These are phyloP conservation scores for Oligia strigilis DNA, from an alignment of 2,888 invertebrate genomes.

Conservation along the genomic window DNA sequence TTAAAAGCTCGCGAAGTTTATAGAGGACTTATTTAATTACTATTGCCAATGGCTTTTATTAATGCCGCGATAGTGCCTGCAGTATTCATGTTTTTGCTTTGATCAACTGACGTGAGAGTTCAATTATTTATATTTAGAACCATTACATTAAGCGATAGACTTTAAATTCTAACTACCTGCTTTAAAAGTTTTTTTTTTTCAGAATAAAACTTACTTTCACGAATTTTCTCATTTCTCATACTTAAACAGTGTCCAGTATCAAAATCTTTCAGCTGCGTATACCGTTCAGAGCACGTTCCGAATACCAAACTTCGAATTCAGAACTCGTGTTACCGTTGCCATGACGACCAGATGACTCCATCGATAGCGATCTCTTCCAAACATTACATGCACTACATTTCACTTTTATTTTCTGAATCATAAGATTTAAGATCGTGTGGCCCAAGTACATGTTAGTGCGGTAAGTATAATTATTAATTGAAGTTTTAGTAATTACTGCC, in stretches of 20 bases:
- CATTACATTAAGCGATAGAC: neutral
- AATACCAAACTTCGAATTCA: conserved; percentile 75
- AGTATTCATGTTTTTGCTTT: conserved; percentile 18
- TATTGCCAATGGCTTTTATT: conserved; percentile 17
- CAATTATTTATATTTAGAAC: neutral
- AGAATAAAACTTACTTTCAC: too few relatives aligned
- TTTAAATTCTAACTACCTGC: neutral
- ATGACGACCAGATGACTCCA: conserved; percentile 73
- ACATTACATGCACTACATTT: neutral
- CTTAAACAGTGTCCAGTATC: conserved; percentile 51
- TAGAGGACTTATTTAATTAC: conserved; percentile 16
- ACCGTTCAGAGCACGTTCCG: conserved; percentile 71
- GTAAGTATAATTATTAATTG: conserved; percentile 64
- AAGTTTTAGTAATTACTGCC: conserved; percentile 63
- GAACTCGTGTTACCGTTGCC: conserved; percentile 73
- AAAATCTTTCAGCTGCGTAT: conserved; percentile 43
- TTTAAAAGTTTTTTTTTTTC: neutral
- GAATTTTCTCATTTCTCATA: neutral
- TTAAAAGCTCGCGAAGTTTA: conserved; percentile 28
- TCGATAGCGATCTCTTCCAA: conserved; percentile 58
- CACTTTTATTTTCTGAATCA: neutral
- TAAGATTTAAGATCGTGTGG: conserved; percentile 29
- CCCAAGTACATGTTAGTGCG: neutral
- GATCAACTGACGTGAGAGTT: conserved; percentile 5
- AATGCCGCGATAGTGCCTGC: conserved; percentile 13